Evolutionary conservation across 2,113 vertebrate species (phyloP).

Genomic region (Orycteropus afer): DNA sequence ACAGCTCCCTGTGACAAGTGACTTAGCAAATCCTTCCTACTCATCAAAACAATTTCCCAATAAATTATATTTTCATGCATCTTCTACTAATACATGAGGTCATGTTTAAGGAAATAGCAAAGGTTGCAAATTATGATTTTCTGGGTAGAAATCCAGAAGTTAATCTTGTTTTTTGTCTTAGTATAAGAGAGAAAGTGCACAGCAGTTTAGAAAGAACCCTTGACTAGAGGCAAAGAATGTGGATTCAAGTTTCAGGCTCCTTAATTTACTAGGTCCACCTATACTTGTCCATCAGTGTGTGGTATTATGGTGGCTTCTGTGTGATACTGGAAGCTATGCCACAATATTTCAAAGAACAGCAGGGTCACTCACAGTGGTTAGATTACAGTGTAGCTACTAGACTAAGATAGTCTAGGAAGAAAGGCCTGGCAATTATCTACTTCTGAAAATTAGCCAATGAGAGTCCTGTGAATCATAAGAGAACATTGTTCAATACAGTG

Average conservation of each 20-base stretch:
- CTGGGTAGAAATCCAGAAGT: background rate
- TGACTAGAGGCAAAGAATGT: background rate
- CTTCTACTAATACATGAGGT: background rate
- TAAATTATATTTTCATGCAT: background rate
- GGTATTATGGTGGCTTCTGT: too few relatives aligned
- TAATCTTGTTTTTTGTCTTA: background rate
- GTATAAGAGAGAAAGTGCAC: background rate
- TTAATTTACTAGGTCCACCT: background rate
- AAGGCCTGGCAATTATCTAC: too few relatives aligned
- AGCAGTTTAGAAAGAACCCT: background rate
- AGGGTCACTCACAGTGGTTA: too few relatives aligned
- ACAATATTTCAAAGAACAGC: too few relatives aligned
- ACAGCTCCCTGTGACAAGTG: background rate
- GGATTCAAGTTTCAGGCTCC: background rate
- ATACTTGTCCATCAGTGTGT: too few relatives aligned
- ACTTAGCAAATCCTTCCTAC: background rate
- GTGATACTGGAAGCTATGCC: too few relatives aligned
- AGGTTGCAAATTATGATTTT: background rate
- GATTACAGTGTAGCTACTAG: too few relatives aligned
- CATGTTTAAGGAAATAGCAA: background rate
- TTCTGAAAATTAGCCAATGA: too few relatives aligned
- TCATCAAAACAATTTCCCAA: background rate
- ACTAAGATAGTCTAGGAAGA: too few relatives aligned
- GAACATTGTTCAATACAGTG: too few relatives aligned
- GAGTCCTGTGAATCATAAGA: too few relatives aligned